Base-by-base conservation (phyloP, 2,797 vertebrate genomes). In the Notolabrus celidotus region DNA sequence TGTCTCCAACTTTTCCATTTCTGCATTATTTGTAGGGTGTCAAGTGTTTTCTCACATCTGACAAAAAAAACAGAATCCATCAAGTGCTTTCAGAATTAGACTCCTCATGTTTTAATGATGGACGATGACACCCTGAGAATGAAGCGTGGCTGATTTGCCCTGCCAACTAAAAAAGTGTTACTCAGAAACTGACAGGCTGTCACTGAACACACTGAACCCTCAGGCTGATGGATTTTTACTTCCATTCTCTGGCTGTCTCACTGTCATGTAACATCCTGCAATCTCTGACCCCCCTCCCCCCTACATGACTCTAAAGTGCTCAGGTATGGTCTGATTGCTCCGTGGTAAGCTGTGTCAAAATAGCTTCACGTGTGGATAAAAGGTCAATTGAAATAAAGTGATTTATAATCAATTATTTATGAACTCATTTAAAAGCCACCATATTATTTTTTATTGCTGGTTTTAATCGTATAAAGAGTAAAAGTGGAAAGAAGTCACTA, bases 131-230 rank as follows among this genome's bases (percentile, higher is more conserved):
- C 54, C 20, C 43, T 46, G 68, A 77, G 77, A 84, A 84, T 62
- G 63, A 75, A 63, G 77, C 12, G 7, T 50, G 25, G 66, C 62
- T 74, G 72, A 84, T 86, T 76, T 79, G 58, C 66, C 50, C 80
- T 71, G 76, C 64, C 77, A 76, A 75, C 70, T 71, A 47, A 72
- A 73, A 71, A 70, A 71, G 54, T 58, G 39, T 56, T 54, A 63
- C 67, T 84, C 33, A 41, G 67, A 83, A 72, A 62, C 41, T 84
- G 87, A 88, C 84, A 78, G 71, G 63, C 65, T 84, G 86, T 80
- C 79, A 81, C 56, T 23, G 67, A 85, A 79, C 81, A 79, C 81
- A 78, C 53, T 49, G 45, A 79, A 74, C 65, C 85, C 84, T 68
- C 52, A 10, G 84, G 84, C 75, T 79, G 67, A 74, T 74, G 50